Evolutionary conservation across 2,113 vertebrate species (phyloP).

Genomic region (Solenodon paradoxus): DNA sequence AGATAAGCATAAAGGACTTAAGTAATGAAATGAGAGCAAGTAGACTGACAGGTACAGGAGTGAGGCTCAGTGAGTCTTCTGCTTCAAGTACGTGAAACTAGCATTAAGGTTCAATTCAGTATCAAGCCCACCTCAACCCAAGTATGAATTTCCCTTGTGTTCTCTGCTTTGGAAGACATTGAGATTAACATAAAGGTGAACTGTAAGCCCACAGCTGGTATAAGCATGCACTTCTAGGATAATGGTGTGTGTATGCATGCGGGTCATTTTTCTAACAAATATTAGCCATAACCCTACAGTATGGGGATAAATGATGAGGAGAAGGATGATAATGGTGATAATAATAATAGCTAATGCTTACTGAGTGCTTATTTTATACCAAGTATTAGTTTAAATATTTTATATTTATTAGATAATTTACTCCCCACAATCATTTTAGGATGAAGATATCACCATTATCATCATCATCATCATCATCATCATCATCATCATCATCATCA

Average conservation of each 20-base stretch:
- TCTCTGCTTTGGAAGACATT: background rate
- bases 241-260: background rate
- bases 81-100: background rate
- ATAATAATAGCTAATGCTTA: background rate
- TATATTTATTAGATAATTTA: conserved; percentile 7
- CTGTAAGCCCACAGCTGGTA: background rate
- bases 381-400: background rate
- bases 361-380: background rate
- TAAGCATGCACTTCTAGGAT: background rate
- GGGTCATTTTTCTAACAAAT: background rate
- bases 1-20: background rate
- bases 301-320: background rate
- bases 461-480: background rate
- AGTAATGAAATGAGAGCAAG: background rate
- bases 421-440: background rate
- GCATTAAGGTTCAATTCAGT: background rate
- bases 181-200: background rate
- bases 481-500: too few species aligned
- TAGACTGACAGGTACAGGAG: background rate
- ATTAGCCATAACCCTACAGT: background rate
- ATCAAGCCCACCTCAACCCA: background rate
- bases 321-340: background rate
- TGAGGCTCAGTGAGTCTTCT: background rate
- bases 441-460: background rate
- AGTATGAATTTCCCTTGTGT: background rate